phyloP scores from a whole-genome alignment of 2,113 vertebrate genomes.

The Nerophis lumbriciformis region DNA sequence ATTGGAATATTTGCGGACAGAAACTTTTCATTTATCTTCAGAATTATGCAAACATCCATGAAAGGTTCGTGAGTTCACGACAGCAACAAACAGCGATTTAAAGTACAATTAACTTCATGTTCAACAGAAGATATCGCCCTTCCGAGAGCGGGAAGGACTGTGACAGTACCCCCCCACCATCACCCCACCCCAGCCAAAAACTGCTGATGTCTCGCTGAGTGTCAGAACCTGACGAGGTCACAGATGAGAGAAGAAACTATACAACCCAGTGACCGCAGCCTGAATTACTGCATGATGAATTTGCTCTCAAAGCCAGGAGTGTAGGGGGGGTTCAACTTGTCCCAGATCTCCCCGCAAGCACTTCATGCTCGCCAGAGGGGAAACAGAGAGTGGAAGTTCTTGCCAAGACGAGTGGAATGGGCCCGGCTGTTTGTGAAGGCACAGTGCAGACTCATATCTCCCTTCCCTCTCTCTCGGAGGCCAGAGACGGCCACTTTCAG shows the following conservation, averaged over 20 bases:
- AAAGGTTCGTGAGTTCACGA: not conserved
- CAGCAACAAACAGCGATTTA: not conserved
- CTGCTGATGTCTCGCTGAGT: slow-evolving; percentile 24
- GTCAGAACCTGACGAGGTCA: slow-evolving; percentile 28
- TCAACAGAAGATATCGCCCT: slow-evolving; percentile 50
- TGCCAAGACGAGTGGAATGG: slow-evolving; percentile 55
- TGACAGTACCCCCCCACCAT: slow-evolving; percentile 24
- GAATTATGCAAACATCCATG: not conserved
- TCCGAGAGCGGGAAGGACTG: slow-evolving; percentile 28
- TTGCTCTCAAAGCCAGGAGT: slow-evolving; percentile 31
- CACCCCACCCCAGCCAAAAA: slow-evolving; percentile 11
- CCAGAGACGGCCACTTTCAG: slow-evolving; percentile 63
- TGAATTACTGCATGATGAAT: slow-evolving; percentile 48
- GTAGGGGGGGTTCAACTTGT: slow-evolving; percentile 43
- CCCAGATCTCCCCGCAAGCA: slow-evolving; percentile 47
- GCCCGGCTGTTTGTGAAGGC: slow-evolving; percentile 58
- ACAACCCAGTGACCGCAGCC: slow-evolving; percentile 28
- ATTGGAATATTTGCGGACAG: not conserved
- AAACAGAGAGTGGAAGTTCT: slow-evolving; percentile 45
- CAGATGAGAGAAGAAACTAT: slow-evolving; percentile 29
- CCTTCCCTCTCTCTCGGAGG: slow-evolving; percentile 41
- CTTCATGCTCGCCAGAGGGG: slow-evolving; percentile 48
- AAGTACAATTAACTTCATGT: slow-evolving; percentile 30
- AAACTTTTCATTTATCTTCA: not conserved
- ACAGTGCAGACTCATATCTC: slow-evolving; percentile 56